Conservation (phyloP, 2,888 invertebrate species). For the Polietes domitor region DNA sequence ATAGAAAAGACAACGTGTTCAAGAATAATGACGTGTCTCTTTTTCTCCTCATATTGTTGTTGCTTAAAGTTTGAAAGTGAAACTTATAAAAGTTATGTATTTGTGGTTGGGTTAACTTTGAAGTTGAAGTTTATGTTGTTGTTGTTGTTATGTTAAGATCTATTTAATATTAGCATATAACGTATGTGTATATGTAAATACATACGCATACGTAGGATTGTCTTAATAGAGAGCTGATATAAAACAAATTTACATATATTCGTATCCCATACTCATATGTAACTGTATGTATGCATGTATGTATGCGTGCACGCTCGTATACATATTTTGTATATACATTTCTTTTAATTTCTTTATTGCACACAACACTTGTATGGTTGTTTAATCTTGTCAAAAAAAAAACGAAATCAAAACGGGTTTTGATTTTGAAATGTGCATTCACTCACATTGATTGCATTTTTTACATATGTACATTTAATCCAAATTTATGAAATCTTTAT, state of each 20-base stretch:
- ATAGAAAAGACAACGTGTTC: conserved; percentile 43
- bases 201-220: background rate
- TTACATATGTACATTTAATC: background rate
- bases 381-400: background rate
- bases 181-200: background rate
- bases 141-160: too few species aligned
- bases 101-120: background rate
- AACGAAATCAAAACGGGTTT: conserved; percentile 11
- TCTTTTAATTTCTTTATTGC: conserved; percentile 22
- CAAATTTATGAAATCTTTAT: background rate
- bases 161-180: background rate
- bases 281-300: background rate
- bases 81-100: conserved; percentile 26
- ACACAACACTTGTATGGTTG: background rate
- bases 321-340: conserved; percentile 1
- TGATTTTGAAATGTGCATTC: background rate
- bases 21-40: conserved; percentile 54
- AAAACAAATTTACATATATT: background rate
- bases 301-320: too few species aligned
- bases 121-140: conserved; percentile 9
- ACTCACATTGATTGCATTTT: conserved; percentile 5
- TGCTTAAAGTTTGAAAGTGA: conserved; percentile 43
- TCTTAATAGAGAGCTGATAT: background rate
- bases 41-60: background rate
- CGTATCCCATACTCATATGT: background rate